Base-by-base conservation (phyloP, 2,113 vertebrate genomes). In the Cyanoliseus patagonus region DNA sequence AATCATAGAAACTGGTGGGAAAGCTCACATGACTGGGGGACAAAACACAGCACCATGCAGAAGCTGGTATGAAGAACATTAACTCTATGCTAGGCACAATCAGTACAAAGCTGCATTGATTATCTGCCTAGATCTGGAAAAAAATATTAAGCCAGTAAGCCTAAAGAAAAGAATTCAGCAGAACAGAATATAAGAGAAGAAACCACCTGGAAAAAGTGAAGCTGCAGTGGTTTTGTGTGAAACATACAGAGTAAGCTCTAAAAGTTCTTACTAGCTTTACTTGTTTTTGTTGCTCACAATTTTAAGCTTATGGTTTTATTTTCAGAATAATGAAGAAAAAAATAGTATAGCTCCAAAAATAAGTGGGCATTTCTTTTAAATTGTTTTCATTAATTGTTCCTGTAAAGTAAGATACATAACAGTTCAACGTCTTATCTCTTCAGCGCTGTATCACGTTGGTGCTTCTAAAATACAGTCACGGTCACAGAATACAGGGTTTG, bases 41-140 rank as follows among this genome's bases (percentile, higher is more conserved):
- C 25, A 76, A 80, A 76, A 57, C 4, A 3, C 12, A 42, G 6
- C 2, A 14, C 2, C 12, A 15, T 39, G 6, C 3, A 6, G 3
- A 3, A 73, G 7, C 7, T 87, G 4, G 24, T 77, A 4, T 30
- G 15, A 53, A 76, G 41, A 63, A 20, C 10, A 11, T 68, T 31
- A 72, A 47, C 10, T 63, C 15, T 17, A 7, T 20, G 51, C 2
- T 7, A 83, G 31, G 6, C 1, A 88, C 68, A 85, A 44, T 1
- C 15, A 74, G 4, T 35, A 39, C 3, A 61, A 5, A 88, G 7
- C 24, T 81, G 0, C 39, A 53, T 0, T n/a, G 33, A 30, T 73
- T 16, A 27, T 53, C n/a, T 67, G 5, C 73, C 15, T 73, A n/a
- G 24, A 62, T 53, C 4, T 57, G 33, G 18, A 80, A 86, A 55